A percentile compares a stretch with the other conserved stretches of the same genome.
These are phyloP conservation scores for Leucoma salicis DNA, from an alignment of 2,888 invertebrate genomes.

Conservation along the genomic window DNA sequence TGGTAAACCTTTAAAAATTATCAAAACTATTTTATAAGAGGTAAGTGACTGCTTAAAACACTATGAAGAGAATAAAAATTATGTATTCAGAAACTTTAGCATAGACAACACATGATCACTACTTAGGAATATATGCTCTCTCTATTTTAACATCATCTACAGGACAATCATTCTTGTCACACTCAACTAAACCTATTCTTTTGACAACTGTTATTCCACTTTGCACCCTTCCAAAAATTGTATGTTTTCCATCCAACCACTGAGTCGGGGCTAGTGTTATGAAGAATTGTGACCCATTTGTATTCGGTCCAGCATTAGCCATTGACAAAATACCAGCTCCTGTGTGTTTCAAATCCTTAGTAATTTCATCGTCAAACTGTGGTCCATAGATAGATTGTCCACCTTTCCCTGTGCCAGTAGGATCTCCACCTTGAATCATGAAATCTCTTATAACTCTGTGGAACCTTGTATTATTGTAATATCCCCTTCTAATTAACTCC, in stretches of 20 bases:
- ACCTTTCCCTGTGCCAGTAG: conserved; percentile 97
- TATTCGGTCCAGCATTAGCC: conserved; percentile 99
- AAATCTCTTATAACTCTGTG: conserved; percentile 97
- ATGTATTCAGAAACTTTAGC: background rate
- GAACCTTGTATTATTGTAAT: conserved; percentile 97
- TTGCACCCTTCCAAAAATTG: conserved; percentile 96
- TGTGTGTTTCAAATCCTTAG: conserved; percentile 96
- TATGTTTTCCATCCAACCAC: conserved; percentile 98
- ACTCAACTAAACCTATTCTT: conserved; percentile 96
- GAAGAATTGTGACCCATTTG: conserved; percentile 99
- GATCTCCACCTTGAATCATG: conserved; percentile 98
- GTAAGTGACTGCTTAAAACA: too few relatives aligned
- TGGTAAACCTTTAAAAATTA: too few relatives aligned
- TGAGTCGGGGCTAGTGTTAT: conserved; percentile 98
- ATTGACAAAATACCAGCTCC: conserved; percentile 95
- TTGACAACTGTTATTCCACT: conserved; percentile 95
- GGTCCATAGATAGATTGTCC: conserved; percentile 98
- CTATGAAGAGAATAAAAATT: background rate
- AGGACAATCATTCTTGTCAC: conserved; percentile 95
- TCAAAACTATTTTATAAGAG: too few relatives aligned
- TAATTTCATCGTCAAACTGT: conserved; percentile 97
- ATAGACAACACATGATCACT: conserved; percentile 2
- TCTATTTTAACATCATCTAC: conserved; percentile 93
- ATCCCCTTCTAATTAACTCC: conserved; percentile 94
- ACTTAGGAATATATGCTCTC: conserved; percentile 62